Percentiles rank a stretch among this genome's conserved stretches.
Conservation (phyloP, 2,797 vertebrate species). For the Gadopsis marmoratus region DNA sequence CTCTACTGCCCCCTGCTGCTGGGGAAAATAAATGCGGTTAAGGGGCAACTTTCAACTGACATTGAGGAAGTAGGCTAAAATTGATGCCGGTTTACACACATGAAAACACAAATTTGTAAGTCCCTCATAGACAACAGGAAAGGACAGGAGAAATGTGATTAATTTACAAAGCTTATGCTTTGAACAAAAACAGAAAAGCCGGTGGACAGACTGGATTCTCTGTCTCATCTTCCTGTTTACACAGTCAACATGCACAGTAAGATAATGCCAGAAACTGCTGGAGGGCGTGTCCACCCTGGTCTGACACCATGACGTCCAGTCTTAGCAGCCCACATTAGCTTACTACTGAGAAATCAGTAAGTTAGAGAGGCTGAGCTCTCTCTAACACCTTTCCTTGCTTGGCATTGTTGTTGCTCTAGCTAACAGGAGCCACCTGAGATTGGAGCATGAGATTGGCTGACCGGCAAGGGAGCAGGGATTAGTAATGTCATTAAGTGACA, state of each 20-base stretch:
- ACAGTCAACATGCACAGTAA: slow-evolving; percentile 61
- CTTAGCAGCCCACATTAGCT: slow-evolving; percentile 12
- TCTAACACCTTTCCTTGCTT: background rate
- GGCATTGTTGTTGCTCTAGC: background rate
- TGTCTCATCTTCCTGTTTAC: slow-evolving; percentile 55
- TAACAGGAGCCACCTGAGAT: background rate
- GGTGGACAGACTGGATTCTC: slow-evolving; percentile 39
- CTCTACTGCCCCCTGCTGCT: slow-evolving; percentile 64
- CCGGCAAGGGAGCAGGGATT: background rate
- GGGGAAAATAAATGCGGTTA: slow-evolving; percentile 34
- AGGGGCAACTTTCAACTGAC: slow-evolving; percentile 18
- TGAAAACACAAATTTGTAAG: slow-evolving; percentile 1
- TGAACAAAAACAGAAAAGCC: slow-evolving; percentile 28
- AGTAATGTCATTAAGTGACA: background rate
- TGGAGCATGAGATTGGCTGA: background rate
- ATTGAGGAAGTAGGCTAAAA: too few species aligned
- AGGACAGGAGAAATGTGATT: slow-evolving; percentile 22
- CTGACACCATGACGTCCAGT: slow-evolving; percentile 9
- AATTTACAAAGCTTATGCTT: slow-evolving; percentile 46
- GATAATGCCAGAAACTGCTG: slow-evolving; percentile 39
- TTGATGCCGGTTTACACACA: background rate
- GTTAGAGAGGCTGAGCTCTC: background rate
- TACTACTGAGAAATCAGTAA: slow-evolving; percentile 24
- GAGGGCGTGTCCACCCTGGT: slow-evolving; percentile 11
- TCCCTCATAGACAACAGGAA: slow-evolving; percentile 2